These are phyloP conservation scores for Caenorhabditis panamensis DNA, from an alignment of 2,888 invertebrate genomes.

Conservation along the genomic window DNA sequence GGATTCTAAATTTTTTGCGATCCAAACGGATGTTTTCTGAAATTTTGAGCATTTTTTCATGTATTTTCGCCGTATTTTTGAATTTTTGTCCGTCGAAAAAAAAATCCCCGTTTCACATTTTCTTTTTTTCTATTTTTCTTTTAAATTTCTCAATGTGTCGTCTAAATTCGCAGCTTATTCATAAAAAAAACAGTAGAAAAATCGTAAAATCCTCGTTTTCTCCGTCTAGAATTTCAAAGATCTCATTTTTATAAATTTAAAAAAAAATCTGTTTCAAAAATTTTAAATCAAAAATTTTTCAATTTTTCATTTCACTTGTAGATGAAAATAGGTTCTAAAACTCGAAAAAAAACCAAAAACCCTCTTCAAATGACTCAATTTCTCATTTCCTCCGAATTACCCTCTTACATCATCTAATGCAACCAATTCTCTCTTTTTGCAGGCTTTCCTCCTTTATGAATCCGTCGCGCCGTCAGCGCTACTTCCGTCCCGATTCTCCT, in stretches of 20 bases:
- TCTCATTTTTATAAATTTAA: not conserved
- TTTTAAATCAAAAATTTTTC: not conserved
- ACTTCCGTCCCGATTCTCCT: constrained; percentile 57
- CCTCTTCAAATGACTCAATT: not conserved
- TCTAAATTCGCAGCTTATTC: not conserved
- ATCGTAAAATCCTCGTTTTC: not conserved
- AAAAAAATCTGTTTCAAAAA: not conserved
- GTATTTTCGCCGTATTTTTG: too few species aligned
- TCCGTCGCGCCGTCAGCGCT: constrained; percentile 60
- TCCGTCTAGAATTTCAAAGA: not conserved
- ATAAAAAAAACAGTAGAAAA: too few species aligned
- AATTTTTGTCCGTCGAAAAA: too few species aligned
- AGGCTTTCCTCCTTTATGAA: constrained; percentile 43
- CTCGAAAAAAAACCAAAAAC: too few species aligned
- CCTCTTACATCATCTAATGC: constrained; percentile 24
- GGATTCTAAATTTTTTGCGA: too few species aligned
- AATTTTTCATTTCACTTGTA: too few species aligned
- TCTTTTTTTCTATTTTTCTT: too few species aligned
- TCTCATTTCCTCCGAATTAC: not conserved
- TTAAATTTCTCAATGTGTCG: not conserved
- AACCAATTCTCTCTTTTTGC: not conserved
- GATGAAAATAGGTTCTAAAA: too few species aligned
- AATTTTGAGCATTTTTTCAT: too few species aligned
- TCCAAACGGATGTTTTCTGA: too few species aligned
- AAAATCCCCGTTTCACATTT: too few species aligned